Evolutionary conservation across 2,113 vertebrate species (phyloP).

Genomic region (Rhinoderma darwinii): DNA sequence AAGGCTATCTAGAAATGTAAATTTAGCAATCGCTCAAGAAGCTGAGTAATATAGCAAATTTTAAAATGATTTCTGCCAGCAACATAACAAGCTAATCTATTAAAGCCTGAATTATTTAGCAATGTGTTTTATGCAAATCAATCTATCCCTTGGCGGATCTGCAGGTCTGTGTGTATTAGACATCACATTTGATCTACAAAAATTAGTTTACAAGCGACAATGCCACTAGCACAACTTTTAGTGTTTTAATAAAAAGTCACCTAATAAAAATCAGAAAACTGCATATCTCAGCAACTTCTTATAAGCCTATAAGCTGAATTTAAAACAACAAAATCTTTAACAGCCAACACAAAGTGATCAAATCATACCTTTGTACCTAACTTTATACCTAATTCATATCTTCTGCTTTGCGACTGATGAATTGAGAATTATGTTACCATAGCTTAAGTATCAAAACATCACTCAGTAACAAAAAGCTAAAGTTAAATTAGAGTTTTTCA

Average conservation of each 20-base stretch:
- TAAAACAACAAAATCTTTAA: neutral
- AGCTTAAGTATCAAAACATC: neutral
- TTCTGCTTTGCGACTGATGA: neutral
- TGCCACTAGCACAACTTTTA: conserved; percentile 25
- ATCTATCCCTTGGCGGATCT: neutral
- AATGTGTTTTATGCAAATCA: conserved; percentile 63
- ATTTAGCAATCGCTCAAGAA: conserved; percentile 11
- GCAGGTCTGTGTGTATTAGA: conserved; percentile 48
- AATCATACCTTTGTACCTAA: neutral
- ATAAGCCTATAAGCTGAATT: conserved; percentile 1
- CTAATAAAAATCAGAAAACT: conserved; percentile 36
- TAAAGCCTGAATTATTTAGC: conserved; percentile 69
- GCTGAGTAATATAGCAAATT: conserved; percentile 1
- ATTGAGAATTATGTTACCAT: neutral
- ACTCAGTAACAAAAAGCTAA: neutral
- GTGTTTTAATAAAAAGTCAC: conserved; percentile 39
- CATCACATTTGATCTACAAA: conserved; percentile 51
- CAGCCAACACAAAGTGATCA: neutral
- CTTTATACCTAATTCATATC: neutral
- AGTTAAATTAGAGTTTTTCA: neutral
- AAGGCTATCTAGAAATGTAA: neutral
- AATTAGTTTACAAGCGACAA: conserved; percentile 24
- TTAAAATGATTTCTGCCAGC: conserved; percentile 66
- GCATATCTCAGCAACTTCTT: neutral
- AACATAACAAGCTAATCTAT: conserved; percentile 66